Evolutionary conservation across 2,113 vertebrate genomes (phyloP), one percentile per base, ranked within the genome.

Genomic region (Nicator chloris): DNA sequence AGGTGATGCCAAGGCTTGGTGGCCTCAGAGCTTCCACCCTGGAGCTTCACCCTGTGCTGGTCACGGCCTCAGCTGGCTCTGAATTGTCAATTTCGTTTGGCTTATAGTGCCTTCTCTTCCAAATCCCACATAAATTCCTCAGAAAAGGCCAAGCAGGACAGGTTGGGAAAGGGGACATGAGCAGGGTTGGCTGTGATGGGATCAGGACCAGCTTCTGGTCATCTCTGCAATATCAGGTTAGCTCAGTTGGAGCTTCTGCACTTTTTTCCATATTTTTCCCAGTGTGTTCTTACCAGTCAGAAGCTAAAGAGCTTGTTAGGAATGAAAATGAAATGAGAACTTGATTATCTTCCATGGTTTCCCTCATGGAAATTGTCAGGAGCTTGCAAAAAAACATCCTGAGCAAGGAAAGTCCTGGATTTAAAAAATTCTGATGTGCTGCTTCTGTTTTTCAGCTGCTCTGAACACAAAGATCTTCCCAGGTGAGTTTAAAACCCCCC

Each of bases 261-360:
- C 1, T 65, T 60, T 19, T 57, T 53, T 5, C 21, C 15, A 0
- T 39, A 0, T 61, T 78, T 83, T 68, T 33, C 16, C 65, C 10
- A 3, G 16, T 4, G 20, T 31, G 31, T 27, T 69, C 23, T 42
- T 16, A 1, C 15, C 1, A 2, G 30, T 4, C 8, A 35, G 30
- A n/a, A 77, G 15, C n/a, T 64, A 7, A 47, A 33, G 37, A 35
- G 21, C 21, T 72, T 44, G 27, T 27, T 59, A 72, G 35, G 77
- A 57, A 45, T 13, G 45, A 63, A 65, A 73, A 66, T 37, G 9
- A n/a, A 84, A 57, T 11, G 10, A 35, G 26, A 39, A 42, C 18
- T 66, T 33, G 7, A 31, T 40, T 59, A 11, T 35, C 9, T 79
- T 82, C 37, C 10, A 10, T 7, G 4, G 31, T n/a, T 91, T 57